Conservation (phyloP, 2,113 vertebrate species). For the Zosterops japonicus region DNA sequence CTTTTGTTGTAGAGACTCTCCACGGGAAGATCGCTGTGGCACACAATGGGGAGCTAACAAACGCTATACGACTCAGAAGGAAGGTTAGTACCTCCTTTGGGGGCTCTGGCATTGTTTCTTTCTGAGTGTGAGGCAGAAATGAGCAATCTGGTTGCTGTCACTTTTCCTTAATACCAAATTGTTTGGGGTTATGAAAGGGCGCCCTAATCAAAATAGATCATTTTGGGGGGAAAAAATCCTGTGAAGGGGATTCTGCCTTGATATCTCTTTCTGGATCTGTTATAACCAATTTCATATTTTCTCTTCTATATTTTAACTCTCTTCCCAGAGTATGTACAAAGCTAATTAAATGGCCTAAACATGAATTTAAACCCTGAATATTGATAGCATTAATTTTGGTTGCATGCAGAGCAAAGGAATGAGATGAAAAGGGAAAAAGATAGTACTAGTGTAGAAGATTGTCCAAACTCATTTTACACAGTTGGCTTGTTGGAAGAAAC, state of each 20-base stretch:
- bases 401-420: neutral
- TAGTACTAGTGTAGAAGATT: neutral
- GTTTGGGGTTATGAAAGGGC: neutral
- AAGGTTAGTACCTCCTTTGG: constrained; percentile 75
- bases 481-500: neutral
- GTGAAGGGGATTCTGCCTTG: neutral
- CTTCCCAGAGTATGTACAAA: neutral
- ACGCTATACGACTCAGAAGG: constrained; percentile 83
- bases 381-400: neutral
- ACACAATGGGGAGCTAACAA: constrained; percentile 95
- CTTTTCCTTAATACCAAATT: neutral
- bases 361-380: neutral
- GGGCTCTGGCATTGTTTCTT: neutral
- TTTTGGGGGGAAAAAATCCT: fast-evolving
- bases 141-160: neutral
- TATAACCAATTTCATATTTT: neutral
- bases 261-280: neutral
- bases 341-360: neutral
- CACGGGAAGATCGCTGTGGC: constrained; percentile 96
- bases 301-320: neutral
- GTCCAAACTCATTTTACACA: neutral
- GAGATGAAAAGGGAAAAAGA: neutral
- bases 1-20: constrained; percentile 96
- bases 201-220: neutral
- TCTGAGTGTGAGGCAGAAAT: neutral